Conservation (phyloP, 2,797 vertebrate species). For the Phoeniculus purpureus region DNA sequence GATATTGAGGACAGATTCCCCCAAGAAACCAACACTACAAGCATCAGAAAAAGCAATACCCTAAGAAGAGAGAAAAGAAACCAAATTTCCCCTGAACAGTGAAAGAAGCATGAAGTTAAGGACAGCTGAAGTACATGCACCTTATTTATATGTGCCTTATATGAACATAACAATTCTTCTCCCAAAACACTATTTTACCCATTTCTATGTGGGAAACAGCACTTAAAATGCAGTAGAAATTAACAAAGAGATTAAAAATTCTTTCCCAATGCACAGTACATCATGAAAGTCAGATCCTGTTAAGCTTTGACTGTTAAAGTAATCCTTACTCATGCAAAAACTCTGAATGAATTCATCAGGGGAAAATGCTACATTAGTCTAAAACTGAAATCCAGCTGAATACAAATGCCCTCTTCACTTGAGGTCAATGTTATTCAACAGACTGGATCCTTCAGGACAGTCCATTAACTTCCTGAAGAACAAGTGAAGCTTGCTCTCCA, state of each 20-base stretch:
- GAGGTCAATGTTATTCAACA: not conserved
- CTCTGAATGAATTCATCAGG: slow-evolving; percentile 37
- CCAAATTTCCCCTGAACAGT: not conserved
- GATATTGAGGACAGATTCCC: not conserved
- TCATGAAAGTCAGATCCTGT: slow-evolving; percentile 21
- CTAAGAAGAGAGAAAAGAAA: not conserved
- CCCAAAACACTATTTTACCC: not conserved
- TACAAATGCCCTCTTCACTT: not conserved
- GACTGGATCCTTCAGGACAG: not conserved
- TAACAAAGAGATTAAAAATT: not conserved
- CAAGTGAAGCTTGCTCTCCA: not conserved
- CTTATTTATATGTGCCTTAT: not conserved
- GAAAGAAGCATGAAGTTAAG: not conserved
- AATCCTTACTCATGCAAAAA: slow-evolving; percentile 55
- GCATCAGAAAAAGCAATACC: not conserved
- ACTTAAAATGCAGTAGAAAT: not conserved
- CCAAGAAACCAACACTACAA: not conserved
- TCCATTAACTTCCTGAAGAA: not conserved
- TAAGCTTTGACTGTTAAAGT: slow-evolving; percentile 31
- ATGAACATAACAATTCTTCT: not conserved
- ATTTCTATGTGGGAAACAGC: not conserved
- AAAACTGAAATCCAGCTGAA: slow-evolving; percentile 41
- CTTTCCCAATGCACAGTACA: not conserved
- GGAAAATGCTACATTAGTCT: slow-evolving; percentile 27
- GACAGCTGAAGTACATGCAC: not conserved